A percentile compares a stretch with the other conserved stretches of the same genome.
phyloP scores from a whole-genome alignment of 1,140 invertebrate genomes.

The Chironomus striatipennis region DNA sequence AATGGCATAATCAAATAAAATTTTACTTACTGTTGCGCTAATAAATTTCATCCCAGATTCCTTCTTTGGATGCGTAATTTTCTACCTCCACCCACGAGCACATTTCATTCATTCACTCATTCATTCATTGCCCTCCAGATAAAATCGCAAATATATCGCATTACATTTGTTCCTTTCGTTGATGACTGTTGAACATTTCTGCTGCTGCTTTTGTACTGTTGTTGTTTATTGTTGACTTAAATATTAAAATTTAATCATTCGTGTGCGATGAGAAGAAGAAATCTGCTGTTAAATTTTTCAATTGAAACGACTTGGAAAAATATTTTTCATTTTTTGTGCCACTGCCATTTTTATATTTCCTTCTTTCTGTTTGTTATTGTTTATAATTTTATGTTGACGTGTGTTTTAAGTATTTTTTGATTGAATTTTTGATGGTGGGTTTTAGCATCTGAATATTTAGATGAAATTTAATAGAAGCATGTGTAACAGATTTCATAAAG shows the following conservation, averaged over 20 bases:
- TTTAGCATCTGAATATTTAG: neutral
- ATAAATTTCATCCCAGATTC: slow-evolving; percentile 4
- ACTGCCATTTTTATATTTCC: neutral
- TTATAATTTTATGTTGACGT: slow-evolving; percentile 2
- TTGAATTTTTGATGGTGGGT: slow-evolving; percentile 14
- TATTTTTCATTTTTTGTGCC: neutral
- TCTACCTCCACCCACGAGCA: neutral
- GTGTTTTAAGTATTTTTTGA: slow-evolving; percentile 4
- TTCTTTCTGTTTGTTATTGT: too few relatives aligned
- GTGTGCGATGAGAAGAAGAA: neutral
- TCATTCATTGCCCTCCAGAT: neutral
- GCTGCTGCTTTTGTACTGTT: neutral
- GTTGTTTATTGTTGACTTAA: slow-evolving; percentile 22
- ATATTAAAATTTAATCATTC: slow-evolving; percentile 24
- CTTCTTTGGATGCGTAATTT: neutral
- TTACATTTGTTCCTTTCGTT: neutral
- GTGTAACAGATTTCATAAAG: too few relatives aligned
- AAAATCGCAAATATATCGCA: slow-evolving; percentile 15
- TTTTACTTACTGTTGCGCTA: slow-evolving; percentile 21
- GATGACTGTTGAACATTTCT: slow-evolving; percentile 8
- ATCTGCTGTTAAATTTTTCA: slow-evolving; percentile 8
- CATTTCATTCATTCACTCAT: neutral
- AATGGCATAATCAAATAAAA: slow-evolving; percentile 24
- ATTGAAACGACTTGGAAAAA: neutral
- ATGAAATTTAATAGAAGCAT: too few relatives aligned